These are phyloP conservation scores for Sphaerophoria rueppellii DNA, from an alignment of 2,888 invertebrate species.

Conservation along the genomic window DNA sequence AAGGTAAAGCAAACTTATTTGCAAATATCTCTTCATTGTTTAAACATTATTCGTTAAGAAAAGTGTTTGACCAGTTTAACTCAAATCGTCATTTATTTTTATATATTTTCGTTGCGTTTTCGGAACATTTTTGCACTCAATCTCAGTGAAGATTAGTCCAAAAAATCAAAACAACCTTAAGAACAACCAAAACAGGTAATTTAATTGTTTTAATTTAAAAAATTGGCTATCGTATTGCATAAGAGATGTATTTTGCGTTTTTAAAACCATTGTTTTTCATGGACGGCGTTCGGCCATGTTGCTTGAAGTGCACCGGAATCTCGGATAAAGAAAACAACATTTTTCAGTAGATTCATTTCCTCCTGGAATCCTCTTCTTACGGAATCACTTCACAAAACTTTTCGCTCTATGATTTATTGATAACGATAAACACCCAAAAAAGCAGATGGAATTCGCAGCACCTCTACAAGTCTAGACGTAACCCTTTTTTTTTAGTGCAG, in stretches of 20 bases:
- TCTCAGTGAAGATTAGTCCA: slow-evolving; percentile 78
- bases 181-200: slow-evolving; percentile 38
- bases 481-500: slow-evolving; percentile 52
- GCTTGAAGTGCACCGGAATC: slow-evolving; percentile 27
- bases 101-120: neutral
- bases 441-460: neutral
- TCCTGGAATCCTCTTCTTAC: neutral
- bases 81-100: neutral
- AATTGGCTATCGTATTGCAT: too few relatives aligned
- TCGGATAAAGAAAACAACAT: slow-evolving; percentile 29
- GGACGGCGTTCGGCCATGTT: slow-evolving; percentile 49
- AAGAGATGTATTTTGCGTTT: too few relatives aligned
- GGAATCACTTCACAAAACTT: neutral
- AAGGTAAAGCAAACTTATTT: slow-evolving; percentile 20
- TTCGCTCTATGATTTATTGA: slow-evolving; percentile 23
- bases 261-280: too few relatives aligned
- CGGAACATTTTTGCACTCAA: slow-evolving; percentile 72
- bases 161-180: neutral
- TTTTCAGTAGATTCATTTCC: neutral
- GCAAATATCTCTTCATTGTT: neutral
- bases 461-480: neutral
- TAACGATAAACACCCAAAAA: slow-evolving; percentile 16
- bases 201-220: neutral
- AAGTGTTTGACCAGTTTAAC: slow-evolving; percentile 23
- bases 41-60: slow-evolving; percentile 9